phyloP scores from a whole-genome alignment of 1,140 invertebrate species.

The Mamestra configurata region DNA sequence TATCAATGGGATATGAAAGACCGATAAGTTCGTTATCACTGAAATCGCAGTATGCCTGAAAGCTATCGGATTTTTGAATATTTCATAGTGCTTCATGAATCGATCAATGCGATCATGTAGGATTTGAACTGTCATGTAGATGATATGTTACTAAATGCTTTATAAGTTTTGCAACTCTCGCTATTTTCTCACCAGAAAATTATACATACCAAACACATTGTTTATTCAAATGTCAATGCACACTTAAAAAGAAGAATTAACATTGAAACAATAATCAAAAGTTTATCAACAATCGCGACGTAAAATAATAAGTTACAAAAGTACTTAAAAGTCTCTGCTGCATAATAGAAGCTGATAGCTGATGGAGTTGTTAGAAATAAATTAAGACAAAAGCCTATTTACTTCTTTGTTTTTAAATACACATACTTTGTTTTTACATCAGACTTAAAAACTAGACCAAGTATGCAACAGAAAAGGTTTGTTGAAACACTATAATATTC shows the following conservation, averaged over 20 bases:
- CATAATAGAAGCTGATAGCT: too few relatives aligned
- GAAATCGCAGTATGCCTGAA: neutral
- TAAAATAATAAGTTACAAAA: too few relatives aligned
- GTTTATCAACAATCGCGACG: too few relatives aligned
- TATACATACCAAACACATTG: neutral
- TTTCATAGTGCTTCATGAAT: neutral
- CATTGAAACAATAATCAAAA: too few relatives aligned
- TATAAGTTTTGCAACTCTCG: neutral
- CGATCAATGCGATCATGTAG: neutral
- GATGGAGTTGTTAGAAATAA: neutral
- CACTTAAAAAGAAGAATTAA: neutral
- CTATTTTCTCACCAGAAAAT: neutral
- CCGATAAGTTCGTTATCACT: conserved; percentile 22
- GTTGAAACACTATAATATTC: too few relatives aligned
- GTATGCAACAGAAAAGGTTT: too few relatives aligned
- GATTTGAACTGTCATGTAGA: neutral
- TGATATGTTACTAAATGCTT: neutral
- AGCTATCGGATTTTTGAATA: conserved; percentile 25
- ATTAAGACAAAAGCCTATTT: too few relatives aligned
- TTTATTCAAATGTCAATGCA: neutral
- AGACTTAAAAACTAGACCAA: too few relatives aligned
- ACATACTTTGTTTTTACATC: too few relatives aligned
- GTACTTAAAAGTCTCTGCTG: too few relatives aligned
- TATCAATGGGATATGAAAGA: conserved; percentile 2
- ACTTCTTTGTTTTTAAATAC: too few relatives aligned